Evolutionary conservation across 23 tunicate genomes (phyloP).

Genomic region (Trididemnum nubilum): DNA sequence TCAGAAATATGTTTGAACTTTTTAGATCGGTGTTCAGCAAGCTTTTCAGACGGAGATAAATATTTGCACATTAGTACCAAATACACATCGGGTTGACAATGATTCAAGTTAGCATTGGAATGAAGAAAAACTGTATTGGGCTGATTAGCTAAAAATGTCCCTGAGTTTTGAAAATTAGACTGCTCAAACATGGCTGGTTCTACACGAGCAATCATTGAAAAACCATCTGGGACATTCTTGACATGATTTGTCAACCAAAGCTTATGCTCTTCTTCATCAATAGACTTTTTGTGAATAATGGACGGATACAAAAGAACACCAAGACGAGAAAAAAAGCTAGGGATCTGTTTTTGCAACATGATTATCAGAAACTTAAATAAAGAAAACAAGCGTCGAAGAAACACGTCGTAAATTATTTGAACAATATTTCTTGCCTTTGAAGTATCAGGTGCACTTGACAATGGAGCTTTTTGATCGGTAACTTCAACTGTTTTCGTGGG

Average conservation of each 20-base stretch:
- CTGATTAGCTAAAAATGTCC: conserved; percentile 21
- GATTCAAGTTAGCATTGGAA: not conserved
- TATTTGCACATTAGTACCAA: conserved; percentile 42
- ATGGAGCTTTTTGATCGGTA: too few relatives aligned
- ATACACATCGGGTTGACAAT: conserved; percentile 22
- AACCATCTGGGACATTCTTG: conserved; percentile 44
- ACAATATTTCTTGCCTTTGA: not conserved
- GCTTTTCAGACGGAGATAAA: conserved; percentile 50
- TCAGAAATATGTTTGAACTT: not conserved
- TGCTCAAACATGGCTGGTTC: conserved; percentile 45
- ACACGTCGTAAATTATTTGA: not conserved
- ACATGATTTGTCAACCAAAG: not conserved
- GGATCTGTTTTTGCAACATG: conserved; percentile 35
- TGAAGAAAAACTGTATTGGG: conserved; percentile 58
- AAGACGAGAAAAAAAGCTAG: conserved; percentile 21
- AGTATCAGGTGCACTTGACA: not conserved
- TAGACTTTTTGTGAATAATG: not conserved
- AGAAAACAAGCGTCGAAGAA: not conserved
- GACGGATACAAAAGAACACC: not conserved
- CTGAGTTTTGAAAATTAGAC: not conserved
- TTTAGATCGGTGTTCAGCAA: not conserved
- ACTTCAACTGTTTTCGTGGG: not conserved
- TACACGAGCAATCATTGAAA: conserved; percentile 60
- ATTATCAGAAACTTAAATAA: conserved; percentile 35
- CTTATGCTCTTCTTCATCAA: not conserved